Conservation (phyloP, 2,113 vertebrate species). For the Colinus virginianus region DNA sequence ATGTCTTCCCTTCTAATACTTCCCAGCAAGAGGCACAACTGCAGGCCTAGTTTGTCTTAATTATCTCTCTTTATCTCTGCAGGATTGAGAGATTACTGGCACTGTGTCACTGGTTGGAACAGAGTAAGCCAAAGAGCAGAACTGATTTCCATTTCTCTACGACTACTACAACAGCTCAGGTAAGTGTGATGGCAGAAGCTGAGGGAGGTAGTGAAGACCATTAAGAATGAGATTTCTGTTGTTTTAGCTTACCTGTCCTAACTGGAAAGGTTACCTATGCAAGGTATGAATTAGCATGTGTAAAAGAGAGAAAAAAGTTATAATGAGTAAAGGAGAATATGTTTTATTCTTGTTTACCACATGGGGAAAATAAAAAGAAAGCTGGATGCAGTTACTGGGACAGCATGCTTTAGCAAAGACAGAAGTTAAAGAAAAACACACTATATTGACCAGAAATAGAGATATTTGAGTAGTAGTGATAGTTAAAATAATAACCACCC, state of each 20-base stretch:
- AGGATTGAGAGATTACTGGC: slow-evolving; percentile 41
- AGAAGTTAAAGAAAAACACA: background rate
- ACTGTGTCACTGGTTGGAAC: slow-evolving; percentile 31
- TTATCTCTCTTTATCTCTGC: slow-evolving; percentile 58
- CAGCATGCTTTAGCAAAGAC: background rate
- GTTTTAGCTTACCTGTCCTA: background rate
- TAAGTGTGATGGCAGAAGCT: background rate
- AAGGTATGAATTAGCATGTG: background rate
- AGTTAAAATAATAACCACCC: background rate
- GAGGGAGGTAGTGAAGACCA: background rate
- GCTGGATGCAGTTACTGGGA: background rate
- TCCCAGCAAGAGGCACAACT: slow-evolving; percentile 40
- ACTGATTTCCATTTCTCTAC: background rate
- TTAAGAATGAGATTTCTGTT: background rate
- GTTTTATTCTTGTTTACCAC: background rate
- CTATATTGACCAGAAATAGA: background rate
- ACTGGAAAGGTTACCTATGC: background rate
- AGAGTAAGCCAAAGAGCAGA: slow-evolving; percentile 5
- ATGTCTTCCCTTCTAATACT: slow-evolving; percentile 10
- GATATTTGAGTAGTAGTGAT: background rate
- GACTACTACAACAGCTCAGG: background rate
- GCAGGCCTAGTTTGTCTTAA: slow-evolving; percentile 58
- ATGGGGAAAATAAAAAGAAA: background rate
- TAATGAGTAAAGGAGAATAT: background rate
- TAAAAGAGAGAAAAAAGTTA: background rate